phyloP scores from a whole-genome alignment of 2,113 vertebrate species.

The Oncorhynchus keta region DNA sequence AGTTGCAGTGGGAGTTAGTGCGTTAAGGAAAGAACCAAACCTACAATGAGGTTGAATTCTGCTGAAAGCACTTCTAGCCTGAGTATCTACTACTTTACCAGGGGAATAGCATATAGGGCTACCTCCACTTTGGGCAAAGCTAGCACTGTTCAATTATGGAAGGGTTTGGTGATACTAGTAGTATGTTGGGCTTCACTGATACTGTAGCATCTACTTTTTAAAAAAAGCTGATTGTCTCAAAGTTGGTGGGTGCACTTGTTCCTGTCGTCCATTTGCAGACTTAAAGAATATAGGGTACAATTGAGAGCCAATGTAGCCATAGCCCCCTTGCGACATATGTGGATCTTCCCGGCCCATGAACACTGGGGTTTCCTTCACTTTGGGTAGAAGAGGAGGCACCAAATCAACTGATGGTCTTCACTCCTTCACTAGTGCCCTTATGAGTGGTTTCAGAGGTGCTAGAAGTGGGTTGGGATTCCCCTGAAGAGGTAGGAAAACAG shows the following conservation, averaged over 20 bases:
- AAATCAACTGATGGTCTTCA: not conserved
- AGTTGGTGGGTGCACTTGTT: no score
- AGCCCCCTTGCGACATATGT: not conserved
- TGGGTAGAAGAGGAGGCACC: not conserved
- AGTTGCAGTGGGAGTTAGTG: not conserved
- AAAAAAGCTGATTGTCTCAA: not conserved
- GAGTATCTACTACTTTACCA: not conserved
- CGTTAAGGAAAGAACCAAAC: not conserved
- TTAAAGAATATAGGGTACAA: not conserved
- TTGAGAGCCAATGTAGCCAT: not conserved
- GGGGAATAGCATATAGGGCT: not conserved
- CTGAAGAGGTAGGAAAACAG: constrained; percentile 33
- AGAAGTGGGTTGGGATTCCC: constrained; percentile 5
- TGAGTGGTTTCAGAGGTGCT: not conserved
- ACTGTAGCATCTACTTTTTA: not conserved
- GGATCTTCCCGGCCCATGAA: not conserved
- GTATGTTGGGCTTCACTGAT: not conserved
- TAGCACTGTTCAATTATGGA: not conserved
- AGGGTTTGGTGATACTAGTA: not conserved
- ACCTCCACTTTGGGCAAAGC: not conserved
- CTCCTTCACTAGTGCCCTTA: not conserved
- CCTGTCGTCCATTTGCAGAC: not conserved
- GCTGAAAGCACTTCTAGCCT: not conserved
- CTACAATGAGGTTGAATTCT: not conserved
- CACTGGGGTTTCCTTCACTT: not conserved